Base-by-base conservation (phyloP, 2,113 vertebrate species). In the Calyptomena viridis region DNA sequence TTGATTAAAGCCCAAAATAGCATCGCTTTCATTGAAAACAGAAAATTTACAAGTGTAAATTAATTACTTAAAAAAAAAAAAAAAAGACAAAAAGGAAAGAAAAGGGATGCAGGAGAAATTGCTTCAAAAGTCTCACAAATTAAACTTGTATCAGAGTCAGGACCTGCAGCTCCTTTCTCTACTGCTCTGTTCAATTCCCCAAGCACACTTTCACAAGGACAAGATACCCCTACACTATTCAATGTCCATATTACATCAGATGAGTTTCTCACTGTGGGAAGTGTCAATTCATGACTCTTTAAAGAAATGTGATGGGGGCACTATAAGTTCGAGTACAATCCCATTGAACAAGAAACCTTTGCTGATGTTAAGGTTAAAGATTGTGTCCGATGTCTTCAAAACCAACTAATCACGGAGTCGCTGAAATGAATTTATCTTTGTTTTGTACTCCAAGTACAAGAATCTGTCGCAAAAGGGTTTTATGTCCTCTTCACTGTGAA, bases 371-470 rank as follows among this genome's bases (percentile, higher is more conserved):
- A 66, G 28, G 24, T 64, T 79, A 81, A 93, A 89, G 44, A 84
- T 71, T 91, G 89, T 91, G 19, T 56, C 69, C 73, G 49, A 40
- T 75, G 56, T 31, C 18, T 82, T 75, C 25, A 60, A 55, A 94
- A 81, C 20, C 6, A 12, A 40, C 67, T 52, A 66, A 81, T 47
- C 71, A 62, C 33, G 11, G 52, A 80, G 20, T 39, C 12, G 14
- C 12, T 81, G 30, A 85, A 94, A 86, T 78, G 9, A 93, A 94
- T 94, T 86, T 93, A 84, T 64, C 66, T 89, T 52, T 20, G 24
- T 55, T 96, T 90, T 90, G 20, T 75, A 81, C 56, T 88, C 40
- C 1, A 1, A 91, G 74, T 80, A 55, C 49, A 79, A 69, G 72
- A 79, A 88, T 79, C 81, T 67, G 13, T 87, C 39, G 5, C 76